Conservation (phyloP, 2,113 vertebrate species). For the Thamnophis sirtalis region DNA sequence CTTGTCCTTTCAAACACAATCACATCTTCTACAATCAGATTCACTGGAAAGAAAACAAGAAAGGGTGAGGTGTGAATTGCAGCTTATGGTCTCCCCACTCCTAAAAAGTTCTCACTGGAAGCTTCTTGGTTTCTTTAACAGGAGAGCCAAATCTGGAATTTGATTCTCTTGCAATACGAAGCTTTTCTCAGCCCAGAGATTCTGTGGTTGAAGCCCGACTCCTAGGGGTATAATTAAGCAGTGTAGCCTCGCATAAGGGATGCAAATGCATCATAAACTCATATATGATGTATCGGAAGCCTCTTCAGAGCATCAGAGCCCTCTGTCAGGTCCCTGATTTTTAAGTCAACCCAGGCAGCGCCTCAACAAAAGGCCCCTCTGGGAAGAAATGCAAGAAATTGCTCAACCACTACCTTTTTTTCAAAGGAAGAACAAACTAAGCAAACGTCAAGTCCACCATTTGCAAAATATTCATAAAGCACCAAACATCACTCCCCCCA, state of each 20-base stretch:
- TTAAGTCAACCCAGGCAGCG: not conserved
- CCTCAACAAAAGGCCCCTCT: not conserved
- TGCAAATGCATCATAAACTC: not conserved
- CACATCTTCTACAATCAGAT: not conserved
- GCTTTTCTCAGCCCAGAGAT: not conserved
- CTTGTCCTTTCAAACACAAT: not conserved
- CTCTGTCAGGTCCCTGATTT: accelerated
- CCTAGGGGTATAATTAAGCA: not conserved
- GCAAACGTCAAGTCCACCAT: slow-evolving; percentile 41
- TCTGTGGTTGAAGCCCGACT: not conserved
- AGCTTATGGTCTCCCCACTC: not conserved
- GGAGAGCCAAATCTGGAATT: not conserved
- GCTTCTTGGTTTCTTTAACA: not conserved
- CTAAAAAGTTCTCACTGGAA: not conserved
- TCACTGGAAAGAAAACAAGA: not conserved
- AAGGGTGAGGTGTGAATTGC: not conserved
- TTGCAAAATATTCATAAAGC: not conserved
- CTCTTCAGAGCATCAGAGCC: not conserved
- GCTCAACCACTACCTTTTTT: not conserved
- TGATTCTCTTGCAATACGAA: not conserved
- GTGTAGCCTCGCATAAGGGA: no score
- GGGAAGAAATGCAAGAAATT: accelerated
- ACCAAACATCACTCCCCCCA: accelerated
- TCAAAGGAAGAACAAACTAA: slow-evolving; percentile 23
- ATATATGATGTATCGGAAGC: not conserved